Evolutionary conservation across 2,797 vertebrate genomes (phyloP).

Genomic region (Acrossocheilus fasciatus): DNA sequence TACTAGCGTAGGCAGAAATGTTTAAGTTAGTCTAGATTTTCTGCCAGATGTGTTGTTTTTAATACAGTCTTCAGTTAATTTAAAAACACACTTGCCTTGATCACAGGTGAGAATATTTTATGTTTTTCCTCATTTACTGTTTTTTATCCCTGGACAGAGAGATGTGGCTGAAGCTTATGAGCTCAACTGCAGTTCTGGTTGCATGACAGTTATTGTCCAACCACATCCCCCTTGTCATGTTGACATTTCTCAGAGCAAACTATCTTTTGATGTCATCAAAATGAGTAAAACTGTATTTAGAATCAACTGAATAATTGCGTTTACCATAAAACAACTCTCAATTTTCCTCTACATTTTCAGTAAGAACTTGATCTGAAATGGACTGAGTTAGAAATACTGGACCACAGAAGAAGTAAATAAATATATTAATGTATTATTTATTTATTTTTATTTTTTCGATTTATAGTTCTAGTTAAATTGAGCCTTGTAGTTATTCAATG

Average conservation of each 20-base stretch:
- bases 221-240: not conserved
- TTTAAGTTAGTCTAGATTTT: not conserved
- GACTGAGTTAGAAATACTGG: not conserved
- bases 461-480: not conserved
- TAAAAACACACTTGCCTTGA: not conserved
- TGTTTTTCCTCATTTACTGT: not conserved
- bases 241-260: not conserved
- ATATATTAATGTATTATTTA: not conserved
- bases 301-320: not conserved
- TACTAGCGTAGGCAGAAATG: too few species aligned
- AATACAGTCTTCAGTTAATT: not conserved
- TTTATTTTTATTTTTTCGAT: not conserved
- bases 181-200: not conserved
- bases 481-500: not conserved
- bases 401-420: not conserved
- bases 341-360: not conserved
- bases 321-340: not conserved
- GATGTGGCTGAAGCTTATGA: not conserved
- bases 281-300: too few species aligned
- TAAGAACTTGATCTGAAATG: not conserved
- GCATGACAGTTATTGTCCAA: not conserved
- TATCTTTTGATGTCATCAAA: not conserved
- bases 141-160: not conserved
- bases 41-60: not conserved
- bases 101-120: not conserved